Percentiles rank a stretch among this genome's conserved stretches.
These are phyloP conservation scores for Oasisia sp. DNA, from an alignment of 2,888 invertebrate species.

Conservation along the genomic window DNA sequence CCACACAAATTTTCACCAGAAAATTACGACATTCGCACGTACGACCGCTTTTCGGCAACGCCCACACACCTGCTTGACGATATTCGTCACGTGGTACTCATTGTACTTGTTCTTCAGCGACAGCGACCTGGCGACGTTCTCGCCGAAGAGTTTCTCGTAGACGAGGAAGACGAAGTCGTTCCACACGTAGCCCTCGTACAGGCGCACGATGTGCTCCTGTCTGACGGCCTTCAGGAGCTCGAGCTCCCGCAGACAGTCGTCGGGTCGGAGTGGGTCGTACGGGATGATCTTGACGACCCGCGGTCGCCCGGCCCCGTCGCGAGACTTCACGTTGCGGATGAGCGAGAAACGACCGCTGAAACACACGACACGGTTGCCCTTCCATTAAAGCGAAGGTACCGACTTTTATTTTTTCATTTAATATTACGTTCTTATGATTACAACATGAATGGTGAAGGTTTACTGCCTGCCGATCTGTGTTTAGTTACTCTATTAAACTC, in stretches of 20 bases:
- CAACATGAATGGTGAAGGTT: too few relatives aligned
- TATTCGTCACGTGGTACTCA: conserved; percentile 89
- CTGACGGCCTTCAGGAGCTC: conserved; percentile 74
- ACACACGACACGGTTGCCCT: not conserved
- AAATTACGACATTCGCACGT: not conserved
- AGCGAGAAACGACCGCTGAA: conserved; percentile 85
- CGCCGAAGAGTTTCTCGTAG: conserved; percentile 77
- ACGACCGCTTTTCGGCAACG: not conserved
- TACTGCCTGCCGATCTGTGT: too few relatives aligned
- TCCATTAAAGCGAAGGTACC: not conserved
- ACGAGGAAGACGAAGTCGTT: conserved; percentile 64
- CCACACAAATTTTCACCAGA: not conserved
- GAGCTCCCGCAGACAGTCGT: conserved; percentile 79
- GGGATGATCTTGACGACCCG: conserved; percentile 83
- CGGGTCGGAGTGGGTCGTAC: conserved; percentile 61
- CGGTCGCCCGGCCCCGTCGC: conserved; percentile 72
- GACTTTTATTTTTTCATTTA: too few relatives aligned
- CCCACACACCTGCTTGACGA: conserved; percentile 79
- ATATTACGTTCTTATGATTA: too few relatives aligned
- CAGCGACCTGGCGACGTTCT: conserved; percentile 89
- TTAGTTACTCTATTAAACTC: too few relatives aligned
- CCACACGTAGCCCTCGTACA: conserved; percentile 67
- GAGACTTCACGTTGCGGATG: conserved; percentile 66
- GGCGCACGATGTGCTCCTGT: conserved; percentile 84
- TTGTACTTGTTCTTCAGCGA: conserved; percentile 89